phyloP scores from a whole-genome alignment of 2,113 vertebrate genomes.

The Octodon degus region DNA sequence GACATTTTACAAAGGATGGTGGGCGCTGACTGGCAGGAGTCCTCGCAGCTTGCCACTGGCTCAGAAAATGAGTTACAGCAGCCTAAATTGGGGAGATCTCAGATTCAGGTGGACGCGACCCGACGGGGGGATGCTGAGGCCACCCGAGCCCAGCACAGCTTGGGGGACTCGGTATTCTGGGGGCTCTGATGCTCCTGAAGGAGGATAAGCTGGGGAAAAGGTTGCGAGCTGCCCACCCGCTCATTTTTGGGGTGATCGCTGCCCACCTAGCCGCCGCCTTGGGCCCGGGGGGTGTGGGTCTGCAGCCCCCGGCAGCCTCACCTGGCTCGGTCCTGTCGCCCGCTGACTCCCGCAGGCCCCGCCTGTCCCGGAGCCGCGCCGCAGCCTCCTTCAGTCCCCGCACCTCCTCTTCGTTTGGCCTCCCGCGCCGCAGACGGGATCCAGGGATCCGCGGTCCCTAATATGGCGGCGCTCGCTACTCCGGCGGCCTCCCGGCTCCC shows the following conservation, averaged over 20 bases:
- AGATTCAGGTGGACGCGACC: not conserved
- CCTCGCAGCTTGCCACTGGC: not conserved
- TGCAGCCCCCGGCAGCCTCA: constrained; percentile 58
- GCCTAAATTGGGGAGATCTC: not conserved
- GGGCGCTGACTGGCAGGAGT: not conserved
- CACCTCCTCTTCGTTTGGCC: constrained; percentile 10
- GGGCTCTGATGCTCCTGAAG: not conserved
- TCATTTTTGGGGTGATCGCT: not conserved
- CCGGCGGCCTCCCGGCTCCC: constrained; percentile 67
- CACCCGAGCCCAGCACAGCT: not conserved
- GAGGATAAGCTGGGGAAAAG: not conserved
- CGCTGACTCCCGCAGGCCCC: constrained; percentile 34
- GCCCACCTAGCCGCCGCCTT: not conserved
- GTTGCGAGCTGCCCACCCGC: not conserved
- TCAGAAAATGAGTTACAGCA: not conserved
- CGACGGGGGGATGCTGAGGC: not conserved
- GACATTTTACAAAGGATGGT: too few species aligned
- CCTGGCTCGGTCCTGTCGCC: constrained; percentile 72
- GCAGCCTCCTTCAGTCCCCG: not conserved
- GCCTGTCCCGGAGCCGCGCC: constrained; percentile 62
- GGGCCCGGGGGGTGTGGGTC: constrained; percentile 70
- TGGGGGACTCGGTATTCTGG: not conserved
- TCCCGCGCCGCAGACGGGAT: constrained; percentile 54
- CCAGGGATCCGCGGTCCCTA: constrained; percentile 68
- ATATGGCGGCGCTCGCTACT: constrained; percentile 81